Evolutionary conservation across 2,113 vertebrate species (phyloP).

Genomic region (Toxotes chatareus): DNA sequence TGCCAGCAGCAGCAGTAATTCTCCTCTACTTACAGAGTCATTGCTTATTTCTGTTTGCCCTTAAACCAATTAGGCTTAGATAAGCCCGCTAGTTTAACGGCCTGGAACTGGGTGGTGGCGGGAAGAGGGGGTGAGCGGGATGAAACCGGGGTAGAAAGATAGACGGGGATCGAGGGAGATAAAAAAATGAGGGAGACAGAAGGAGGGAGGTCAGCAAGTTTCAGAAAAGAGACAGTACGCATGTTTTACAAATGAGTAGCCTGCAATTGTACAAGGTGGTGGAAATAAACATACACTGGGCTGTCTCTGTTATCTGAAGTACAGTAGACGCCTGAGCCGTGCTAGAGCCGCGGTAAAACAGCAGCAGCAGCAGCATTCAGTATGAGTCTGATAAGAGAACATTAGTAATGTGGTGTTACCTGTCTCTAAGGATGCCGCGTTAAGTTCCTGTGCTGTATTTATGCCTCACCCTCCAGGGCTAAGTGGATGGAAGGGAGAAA

Average conservation of each 20-base stretch:
- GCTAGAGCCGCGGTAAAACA: slow-evolving; percentile 36
- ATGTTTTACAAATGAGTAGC: slow-evolving; percentile 68
- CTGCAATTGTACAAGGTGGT: slow-evolving; percentile 27
- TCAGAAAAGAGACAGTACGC: slow-evolving; percentile 32
- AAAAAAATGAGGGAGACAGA: slow-evolving; percentile 41
- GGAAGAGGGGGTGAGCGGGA: slow-evolving; percentile 13
- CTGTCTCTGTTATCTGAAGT: slow-evolving; percentile 22
- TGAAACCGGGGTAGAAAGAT: slow-evolving; percentile 49
- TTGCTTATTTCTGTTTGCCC: slow-evolving; percentile 81
- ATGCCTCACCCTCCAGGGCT: slow-evolving; percentile 42
- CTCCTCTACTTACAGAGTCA: slow-evolving; percentile 68
- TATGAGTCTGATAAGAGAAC: slow-evolving; percentile 41
- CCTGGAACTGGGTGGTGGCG: slow-evolving; percentile 60
- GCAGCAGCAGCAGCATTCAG: slow-evolving; percentile 16
- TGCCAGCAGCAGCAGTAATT: slow-evolving; percentile 72
- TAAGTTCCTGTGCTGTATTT: slow-evolving; percentile 40
- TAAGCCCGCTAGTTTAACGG: slow-evolving; percentile 77
- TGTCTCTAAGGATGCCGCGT: slow-evolving; percentile 30
- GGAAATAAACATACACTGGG: neutral
- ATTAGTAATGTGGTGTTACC: slow-evolving; percentile 44
- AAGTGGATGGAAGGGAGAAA: slow-evolving; percentile 1
- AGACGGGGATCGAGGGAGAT: slow-evolving; percentile 34
- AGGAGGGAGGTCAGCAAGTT: slow-evolving; percentile 56
- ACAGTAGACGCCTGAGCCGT: neutral
- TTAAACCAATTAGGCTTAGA: slow-evolving; percentile 82